Base-by-base conservation (phyloP, 2,797 vertebrate genomes). In the Margarornis squamiger region DNA sequence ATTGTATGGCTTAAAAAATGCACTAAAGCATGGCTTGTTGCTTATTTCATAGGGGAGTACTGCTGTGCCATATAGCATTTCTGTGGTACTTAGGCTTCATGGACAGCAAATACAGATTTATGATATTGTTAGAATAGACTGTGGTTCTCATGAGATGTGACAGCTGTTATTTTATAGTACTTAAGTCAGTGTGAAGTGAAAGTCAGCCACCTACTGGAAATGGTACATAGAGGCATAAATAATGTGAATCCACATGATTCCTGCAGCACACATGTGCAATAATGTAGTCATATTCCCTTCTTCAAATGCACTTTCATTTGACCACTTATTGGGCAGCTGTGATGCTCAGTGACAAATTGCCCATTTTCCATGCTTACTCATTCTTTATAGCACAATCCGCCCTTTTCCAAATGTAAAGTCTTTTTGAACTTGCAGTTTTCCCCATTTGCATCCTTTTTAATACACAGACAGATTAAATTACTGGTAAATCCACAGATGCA, bases 151-250 rank as follows among this genome's bases (percentile, higher is more conserved):
- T 36, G 85, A 94, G 57, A 62, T 91, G 94, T 95, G 96, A 94
- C 97, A 97, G 96, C 95, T 97, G 92, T 92, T 97, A 97, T 92
- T 97, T 97, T 90, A 95, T 57, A 92, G 94, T 75, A 88, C 78
- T 96, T 97, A 96, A 96, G 90, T 48, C 95, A 93, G 49, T 74
- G 82, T 79, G 83, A 94, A 94, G 78, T 77, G 85, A 95, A 93
- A 97, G 94, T 78, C 93, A 96, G 88, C 49, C 78, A 94, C 49
- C 86, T 92, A 94, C 84, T 81, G 71, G 93, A 97, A 97, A 95
- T 45, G 52, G 91, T 92, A 94, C 88, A 92, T 79, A 92, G 39
- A 82, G 72, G 70, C 92, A 96, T 87, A 96, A 97, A 95, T 94
- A 97, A 96, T 66, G 86, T 59, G 84, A 59, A 96, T 86, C 92